Percentiles rank a stretch among this genome's conserved stretches.
phyloP scores from a whole-genome alignment of 2,888 invertebrate genomes.

The Myathropa florea region DNA sequence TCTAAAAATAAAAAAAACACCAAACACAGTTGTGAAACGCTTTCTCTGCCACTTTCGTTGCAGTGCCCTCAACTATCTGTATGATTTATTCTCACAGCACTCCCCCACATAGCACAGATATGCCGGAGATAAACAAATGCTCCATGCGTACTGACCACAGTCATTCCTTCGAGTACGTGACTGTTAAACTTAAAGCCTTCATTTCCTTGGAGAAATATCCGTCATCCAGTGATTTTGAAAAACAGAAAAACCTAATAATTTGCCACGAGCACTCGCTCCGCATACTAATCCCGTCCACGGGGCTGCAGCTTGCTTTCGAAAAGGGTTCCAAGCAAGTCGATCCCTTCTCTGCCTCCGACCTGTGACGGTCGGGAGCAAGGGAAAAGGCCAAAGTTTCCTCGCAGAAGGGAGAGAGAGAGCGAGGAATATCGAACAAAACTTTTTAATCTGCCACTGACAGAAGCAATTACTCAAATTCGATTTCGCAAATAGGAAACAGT shows the following conservation, averaged over 20 bases:
- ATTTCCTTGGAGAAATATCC: neutral
- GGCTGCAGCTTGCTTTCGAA: neutral
- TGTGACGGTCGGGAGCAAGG: neutral
- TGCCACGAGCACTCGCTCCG: neutral
- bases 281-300: neutral
- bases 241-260: neutral
- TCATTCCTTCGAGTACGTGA: neutral
- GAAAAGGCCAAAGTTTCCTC: slow-evolving; percentile 44
- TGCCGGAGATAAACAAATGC: neutral
- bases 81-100: neutral
- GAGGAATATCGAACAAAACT: slow-evolving; percentile 51
- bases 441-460: slow-evolving; percentile 70
- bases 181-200: neutral
- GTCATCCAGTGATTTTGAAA: neutral
- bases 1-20: too few relatives aligned
- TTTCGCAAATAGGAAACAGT: slow-evolving; percentile 69
- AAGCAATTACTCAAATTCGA: slow-evolving; percentile 71
- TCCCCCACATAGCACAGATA: neutral
- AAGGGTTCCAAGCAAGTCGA: slow-evolving; percentile 1
- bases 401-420: neutral
- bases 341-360: neutral
- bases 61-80: neutral
- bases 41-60: too few relatives aligned
- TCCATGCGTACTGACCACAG: neutral
- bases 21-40: too few relatives aligned